These are phyloP conservation scores for Sebastes fasciatus DNA, from an alignment of 2,113 vertebrate species.

Conservation along the genomic window DNA sequence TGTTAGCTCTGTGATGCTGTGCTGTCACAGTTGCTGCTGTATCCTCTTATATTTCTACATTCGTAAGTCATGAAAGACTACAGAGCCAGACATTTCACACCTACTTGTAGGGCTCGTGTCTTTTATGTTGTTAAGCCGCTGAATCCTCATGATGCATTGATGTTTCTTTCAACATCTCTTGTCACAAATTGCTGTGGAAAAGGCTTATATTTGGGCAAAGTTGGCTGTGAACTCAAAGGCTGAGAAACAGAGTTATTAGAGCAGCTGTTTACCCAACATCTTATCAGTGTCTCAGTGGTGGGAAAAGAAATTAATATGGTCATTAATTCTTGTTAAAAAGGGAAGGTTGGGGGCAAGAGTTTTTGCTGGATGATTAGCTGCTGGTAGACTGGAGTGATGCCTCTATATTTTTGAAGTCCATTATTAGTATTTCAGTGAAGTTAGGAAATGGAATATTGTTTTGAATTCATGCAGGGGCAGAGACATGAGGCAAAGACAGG, in stretches of 20 bases:
- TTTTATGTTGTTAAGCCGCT: constrained; percentile 41
- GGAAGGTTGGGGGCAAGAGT: too few relatives aligned
- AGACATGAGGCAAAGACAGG: not conserved
- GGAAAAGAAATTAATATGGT: not conserved
- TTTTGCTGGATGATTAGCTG: not conserved
- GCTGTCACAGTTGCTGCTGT: constrained; percentile 33
- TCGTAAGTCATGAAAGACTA: constrained; percentile 41
- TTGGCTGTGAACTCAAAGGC: not conserved
- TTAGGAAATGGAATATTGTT: not conserved
- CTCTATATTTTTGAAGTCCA: not conserved
- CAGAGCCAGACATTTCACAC: constrained; percentile 32
- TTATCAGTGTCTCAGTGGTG: not conserved
- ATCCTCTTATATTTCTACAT: constrained; percentile 51
- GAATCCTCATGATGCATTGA: constrained; percentile 9
- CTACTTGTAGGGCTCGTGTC: constrained; percentile 11
- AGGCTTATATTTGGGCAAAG: not conserved
- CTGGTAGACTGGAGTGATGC: not conserved
- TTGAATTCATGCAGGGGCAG: not conserved
- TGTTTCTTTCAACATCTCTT: constrained; percentile 15
- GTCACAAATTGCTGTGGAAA: constrained; percentile 7
- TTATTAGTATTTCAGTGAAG: not conserved
- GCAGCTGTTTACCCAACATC: not conserved
- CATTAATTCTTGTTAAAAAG: not conserved
- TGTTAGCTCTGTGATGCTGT: constrained; percentile 38
- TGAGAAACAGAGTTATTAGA: not conserved